Percentiles rank a stretch among this genome's conserved stretches.
phyloP scores from a whole-genome alignment of 2,888 invertebrate genomes.

The Heliconius hortense region DNA sequence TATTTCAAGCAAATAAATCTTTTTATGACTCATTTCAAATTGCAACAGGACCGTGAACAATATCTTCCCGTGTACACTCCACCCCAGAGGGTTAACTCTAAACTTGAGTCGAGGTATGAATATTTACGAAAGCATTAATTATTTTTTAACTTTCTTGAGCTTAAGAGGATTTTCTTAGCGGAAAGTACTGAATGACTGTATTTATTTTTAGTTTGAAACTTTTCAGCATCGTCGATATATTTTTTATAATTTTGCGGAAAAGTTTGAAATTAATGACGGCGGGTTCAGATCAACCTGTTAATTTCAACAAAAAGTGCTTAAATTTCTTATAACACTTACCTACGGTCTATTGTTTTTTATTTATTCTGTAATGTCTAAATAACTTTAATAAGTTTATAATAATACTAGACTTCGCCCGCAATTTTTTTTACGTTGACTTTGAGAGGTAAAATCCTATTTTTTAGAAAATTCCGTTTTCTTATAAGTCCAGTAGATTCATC shows the following conservation, averaged over 20 bases:
- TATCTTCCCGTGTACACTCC: constrained; percentile 47
- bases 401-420: neutral
- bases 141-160: constrained; percentile 81
- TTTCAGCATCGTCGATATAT: constrained; percentile 46
- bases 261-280: constrained; percentile 39
- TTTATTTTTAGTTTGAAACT: constrained; percentile 56
- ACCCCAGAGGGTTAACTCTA: constrained; percentile 69
- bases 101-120: constrained; percentile 80
- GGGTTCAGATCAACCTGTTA: constrained; percentile 38
- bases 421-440: too few relatives aligned
- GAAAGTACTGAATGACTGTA: constrained; percentile 65
- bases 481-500: too few relatives aligned
- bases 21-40: neutral
- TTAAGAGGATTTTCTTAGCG: constrained; percentile 76
- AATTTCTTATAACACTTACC: constrained; percentile 13
- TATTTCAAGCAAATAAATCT: too few relatives aligned
- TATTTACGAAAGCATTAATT: constrained; percentile 84
- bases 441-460: too few relatives aligned
- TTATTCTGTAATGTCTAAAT: neutral
- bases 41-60: constrained; percentile 34
- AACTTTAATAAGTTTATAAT: neutral
- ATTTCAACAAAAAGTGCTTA: constrained; percentile 16
- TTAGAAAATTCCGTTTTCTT: too few relatives aligned
- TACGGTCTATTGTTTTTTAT: neutral
- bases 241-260: constrained; percentile 40